Evolutionary conservation across 2,113 vertebrate species (phyloP).

Genomic region (Acinonyx jubatus): DNA sequence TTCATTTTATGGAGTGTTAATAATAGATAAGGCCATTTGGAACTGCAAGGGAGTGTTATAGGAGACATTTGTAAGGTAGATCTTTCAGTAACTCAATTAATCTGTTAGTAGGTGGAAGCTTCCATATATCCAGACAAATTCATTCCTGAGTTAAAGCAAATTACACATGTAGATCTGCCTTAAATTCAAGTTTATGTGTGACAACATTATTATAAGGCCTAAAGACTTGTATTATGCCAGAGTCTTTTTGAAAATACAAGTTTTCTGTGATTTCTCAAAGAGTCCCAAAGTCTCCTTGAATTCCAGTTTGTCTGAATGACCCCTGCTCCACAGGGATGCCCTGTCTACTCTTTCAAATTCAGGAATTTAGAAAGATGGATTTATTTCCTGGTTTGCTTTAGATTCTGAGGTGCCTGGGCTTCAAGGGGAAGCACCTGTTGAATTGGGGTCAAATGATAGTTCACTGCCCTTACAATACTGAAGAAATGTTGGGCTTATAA

Average conservation of each 20-base stretch:
- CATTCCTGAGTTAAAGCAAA: conserved; percentile 21
- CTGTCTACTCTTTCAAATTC: not conserved
- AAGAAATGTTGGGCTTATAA: not conserved
- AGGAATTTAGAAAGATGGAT: not conserved
- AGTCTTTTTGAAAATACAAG: not conserved
- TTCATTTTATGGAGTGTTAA: conserved; percentile 67
- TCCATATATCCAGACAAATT: conserved; percentile 20
- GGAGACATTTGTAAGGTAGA: conserved; percentile 44
- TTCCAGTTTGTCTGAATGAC: not conserved
- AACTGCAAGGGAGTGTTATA: not conserved
- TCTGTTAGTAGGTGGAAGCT: not conserved
- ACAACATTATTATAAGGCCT: conserved; percentile 56
- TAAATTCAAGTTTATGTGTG: conserved; percentile 40
- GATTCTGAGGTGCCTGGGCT: not conserved
- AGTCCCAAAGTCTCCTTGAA: not conserved
- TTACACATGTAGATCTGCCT: conserved; percentile 37
- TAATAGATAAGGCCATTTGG: conserved; percentile 56
- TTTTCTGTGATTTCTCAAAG: not conserved
- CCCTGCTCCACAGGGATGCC: not conserved
- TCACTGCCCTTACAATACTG: no score
- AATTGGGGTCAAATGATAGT: not conserved
- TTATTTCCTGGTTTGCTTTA: not conserved
- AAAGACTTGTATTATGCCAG: conserved; percentile 27
- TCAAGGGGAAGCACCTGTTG: not conserved
- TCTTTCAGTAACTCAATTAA: conserved; percentile 60